A percentile compares a stretch with the other conserved stretches of the same genome.
Conservation (phyloP, 2,888 invertebrate species). For the Nomada flava region DNA sequence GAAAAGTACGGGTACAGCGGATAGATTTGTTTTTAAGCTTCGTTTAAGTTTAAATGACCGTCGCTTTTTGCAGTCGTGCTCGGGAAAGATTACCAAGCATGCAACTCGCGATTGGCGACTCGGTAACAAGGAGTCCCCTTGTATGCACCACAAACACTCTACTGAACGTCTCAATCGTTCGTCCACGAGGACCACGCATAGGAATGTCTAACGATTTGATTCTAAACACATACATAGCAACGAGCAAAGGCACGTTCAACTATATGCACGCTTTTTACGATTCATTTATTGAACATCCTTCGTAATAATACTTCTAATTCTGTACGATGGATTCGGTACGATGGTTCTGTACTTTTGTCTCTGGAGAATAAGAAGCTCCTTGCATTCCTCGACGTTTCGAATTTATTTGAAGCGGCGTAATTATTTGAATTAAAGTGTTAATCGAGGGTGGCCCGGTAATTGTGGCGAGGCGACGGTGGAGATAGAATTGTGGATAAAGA, state of each 20-base stretch:
- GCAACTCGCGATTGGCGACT: constrained; percentile 61
- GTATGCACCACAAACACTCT: constrained; percentile 50
- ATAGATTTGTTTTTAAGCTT: constrained; percentile 60
- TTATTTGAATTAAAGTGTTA: too few relatives aligned
- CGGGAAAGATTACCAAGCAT: constrained; percentile 61
- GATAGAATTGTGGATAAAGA: too few relatives aligned
- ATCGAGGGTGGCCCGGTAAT: too few relatives aligned
- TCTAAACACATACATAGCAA: constrained; percentile 7
- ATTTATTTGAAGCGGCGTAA: not conserved
- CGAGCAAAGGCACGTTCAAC: constrained; percentile 38
- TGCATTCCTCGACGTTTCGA: constrained; percentile 18
- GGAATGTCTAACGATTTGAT: constrained; percentile 62
- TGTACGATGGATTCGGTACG: not conserved
- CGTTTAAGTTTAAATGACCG: constrained; percentile 65
- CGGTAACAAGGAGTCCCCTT: constrained; percentile 67
- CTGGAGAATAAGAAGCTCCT: not conserved
- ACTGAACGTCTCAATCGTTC: constrained; percentile 66
- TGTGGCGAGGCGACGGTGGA: too few relatives aligned
- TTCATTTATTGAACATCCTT: constrained; percentile 31
- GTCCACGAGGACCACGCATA: constrained; percentile 66
- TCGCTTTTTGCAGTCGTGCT: constrained; percentile 56
- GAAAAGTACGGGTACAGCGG: constrained; percentile 27
- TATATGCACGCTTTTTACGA: constrained; percentile 22
- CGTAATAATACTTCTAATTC: constrained; percentile 16
- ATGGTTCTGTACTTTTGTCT: not conserved